phyloP scores from a whole-genome alignment of 2,888 invertebrate species.

The Eucera pruinosa region DNA sequence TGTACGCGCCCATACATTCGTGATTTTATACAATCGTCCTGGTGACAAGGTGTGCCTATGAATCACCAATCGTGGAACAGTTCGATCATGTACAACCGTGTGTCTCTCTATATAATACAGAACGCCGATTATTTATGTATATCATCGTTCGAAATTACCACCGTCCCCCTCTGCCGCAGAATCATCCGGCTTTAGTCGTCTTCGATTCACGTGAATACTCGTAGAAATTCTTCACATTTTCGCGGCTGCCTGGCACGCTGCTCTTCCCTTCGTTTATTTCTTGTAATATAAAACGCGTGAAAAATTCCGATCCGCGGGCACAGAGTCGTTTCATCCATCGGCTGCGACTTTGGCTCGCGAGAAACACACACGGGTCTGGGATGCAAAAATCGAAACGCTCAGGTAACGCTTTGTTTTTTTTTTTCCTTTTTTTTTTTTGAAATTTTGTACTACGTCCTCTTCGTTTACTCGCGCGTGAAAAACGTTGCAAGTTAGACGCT shows the following conservation, averaged over 20 bases:
- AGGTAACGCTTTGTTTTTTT: too few species aligned
- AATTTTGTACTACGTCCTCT: slow-evolving; percentile 46
- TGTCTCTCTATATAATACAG: slow-evolving; percentile 34
- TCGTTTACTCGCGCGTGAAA: background rate
- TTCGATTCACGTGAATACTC: background rate
- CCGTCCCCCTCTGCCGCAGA: background rate
- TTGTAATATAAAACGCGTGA: slow-evolving; percentile 38
- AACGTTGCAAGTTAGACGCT: too few species aligned
- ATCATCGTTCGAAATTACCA: background rate
- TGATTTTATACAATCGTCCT: slow-evolving; percentile 52
- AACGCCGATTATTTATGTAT: slow-evolving; percentile 13
- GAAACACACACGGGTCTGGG: slow-evolving; percentile 6
- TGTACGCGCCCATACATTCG: slow-evolving; percentile 20
- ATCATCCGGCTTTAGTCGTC: background rate
- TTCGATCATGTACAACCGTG: slow-evolving; percentile 49
- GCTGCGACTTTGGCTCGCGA: background rate
- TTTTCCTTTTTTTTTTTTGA: too few species aligned
- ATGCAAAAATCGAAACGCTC: background rate
- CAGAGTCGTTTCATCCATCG: background rate
- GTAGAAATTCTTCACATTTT: background rate
- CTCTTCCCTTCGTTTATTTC: background rate
- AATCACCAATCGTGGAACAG: slow-evolving; percentile 57
- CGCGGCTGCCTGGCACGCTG: slow-evolving; percentile 17
- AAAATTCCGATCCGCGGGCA: slow-evolving; percentile 30
- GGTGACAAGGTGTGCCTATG: slow-evolving; percentile 52